A percentile compares a stretch with the other conserved stretches of the same genome.
Evolutionary conservation across 2,888 invertebrate genomes (phyloP).

Genomic region (Scaptomyza caliginosa): DNA sequence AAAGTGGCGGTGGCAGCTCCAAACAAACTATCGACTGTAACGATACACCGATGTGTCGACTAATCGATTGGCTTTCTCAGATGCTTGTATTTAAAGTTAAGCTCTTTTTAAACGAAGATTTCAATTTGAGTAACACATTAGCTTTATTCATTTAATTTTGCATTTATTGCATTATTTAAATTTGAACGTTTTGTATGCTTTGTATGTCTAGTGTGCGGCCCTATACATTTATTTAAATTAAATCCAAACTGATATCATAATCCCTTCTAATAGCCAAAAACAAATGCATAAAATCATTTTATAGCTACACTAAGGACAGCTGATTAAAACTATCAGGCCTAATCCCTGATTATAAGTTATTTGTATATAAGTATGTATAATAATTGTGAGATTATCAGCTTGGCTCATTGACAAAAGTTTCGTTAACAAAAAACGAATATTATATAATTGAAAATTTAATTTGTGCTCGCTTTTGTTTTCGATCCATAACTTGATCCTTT

Average conservation of each 20-base stretch:
- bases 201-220: constrained; percentile 49
- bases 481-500: constrained; percentile 92
- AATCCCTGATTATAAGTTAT: constrained; percentile 38
- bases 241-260: constrained; percentile 43
- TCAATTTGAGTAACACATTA: background rate
- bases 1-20: constrained; percentile 11
- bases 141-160: constrained; percentile 14
- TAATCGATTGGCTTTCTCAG: constrained; percentile 12
- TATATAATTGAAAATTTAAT: constrained; percentile 46
- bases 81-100: constrained; percentile 12
- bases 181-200: constrained; percentile 35
- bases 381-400: constrained; percentile 75
- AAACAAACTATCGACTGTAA: constrained; percentile 19
- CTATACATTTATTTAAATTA: constrained; percentile 39
- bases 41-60: constrained; percentile 1
- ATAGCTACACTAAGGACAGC: constrained; percentile 37
- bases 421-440: constrained; percentile 50
- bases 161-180: constrained; percentile 48
- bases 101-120: background rate
- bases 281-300: constrained; percentile 33
- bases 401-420: constrained; percentile 68
- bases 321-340: constrained; percentile 34
- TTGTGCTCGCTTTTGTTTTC: constrained; percentile 62
- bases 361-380: constrained; percentile 35
- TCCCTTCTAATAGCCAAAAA: constrained; percentile 39